These are phyloP conservation scores for Callipepla californica DNA, from an alignment of 2,113 vertebrate genomes.

Conservation along the genomic window DNA sequence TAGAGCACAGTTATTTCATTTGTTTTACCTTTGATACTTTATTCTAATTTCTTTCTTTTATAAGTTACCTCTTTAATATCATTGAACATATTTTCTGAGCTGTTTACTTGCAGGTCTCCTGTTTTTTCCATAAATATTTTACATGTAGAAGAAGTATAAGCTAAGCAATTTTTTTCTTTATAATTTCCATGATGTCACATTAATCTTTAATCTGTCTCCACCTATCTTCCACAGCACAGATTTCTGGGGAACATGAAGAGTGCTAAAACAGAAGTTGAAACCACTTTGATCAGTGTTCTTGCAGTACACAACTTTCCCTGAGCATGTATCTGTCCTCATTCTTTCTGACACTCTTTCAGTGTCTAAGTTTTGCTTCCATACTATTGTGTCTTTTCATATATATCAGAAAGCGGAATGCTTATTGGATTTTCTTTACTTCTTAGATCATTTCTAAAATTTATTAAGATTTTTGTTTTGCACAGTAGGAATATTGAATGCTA, in stretches of 20 bases:
- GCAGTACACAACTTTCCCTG: background rate
- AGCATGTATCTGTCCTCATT: background rate
- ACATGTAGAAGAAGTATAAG: background rate
- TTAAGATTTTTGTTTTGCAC: background rate
- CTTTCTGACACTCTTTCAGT: background rate
- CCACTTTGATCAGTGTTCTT: background rate
- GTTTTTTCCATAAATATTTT: background rate
- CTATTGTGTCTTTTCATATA: background rate
- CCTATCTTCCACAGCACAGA: background rate
- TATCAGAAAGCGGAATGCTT: fast-evolving
- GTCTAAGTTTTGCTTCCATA: background rate
- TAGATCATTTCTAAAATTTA: background rate
- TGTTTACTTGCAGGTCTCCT: background rate
- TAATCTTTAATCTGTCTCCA: background rate
- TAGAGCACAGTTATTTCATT: background rate
- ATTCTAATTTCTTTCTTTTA: background rate
- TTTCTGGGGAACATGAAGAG: background rate
- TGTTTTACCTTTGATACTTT: background rate
- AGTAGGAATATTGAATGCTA: background rate
- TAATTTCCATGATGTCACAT: background rate
- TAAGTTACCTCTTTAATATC: background rate
- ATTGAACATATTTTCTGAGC: background rate
- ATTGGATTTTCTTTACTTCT: background rate
- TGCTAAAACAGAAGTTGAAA: slow-evolving; percentile 19
- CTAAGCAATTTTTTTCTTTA: background rate